Base-by-base conservation (phyloP, 1,140 invertebrate species). In the Zaprionus nigranus region DNA sequence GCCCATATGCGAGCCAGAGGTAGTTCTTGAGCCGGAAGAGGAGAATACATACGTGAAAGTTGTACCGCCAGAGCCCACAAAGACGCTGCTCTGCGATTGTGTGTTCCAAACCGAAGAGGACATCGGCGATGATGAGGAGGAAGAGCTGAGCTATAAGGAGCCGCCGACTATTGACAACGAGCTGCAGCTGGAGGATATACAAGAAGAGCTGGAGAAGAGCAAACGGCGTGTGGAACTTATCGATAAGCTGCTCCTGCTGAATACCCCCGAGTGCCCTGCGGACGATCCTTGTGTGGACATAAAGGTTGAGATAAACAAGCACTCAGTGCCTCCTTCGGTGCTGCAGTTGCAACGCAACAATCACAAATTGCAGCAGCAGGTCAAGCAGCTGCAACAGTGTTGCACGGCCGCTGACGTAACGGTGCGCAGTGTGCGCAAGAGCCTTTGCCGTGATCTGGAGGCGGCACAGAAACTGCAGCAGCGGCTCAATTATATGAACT, bases 341-440 rank as follows among this genome's bases (percentile, higher is more conserved):
- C 36, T 69, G 0, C 12, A 69, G 12, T 43, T 84, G 17, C 49
- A 69, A 20, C 57, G 64, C 13, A 40, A 59, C 15, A 75, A 56
- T 51, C 30, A 65, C 7, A 74, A 75, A 49, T 22, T 84, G 9
- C 22, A 20, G 1, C 46, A 75, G 3, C 82, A 83, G 40, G 17
- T 83, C 7, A 28, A 6, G 3, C n/a, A 75, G 30, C n/a, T 80
- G 20, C 28, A 75, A 22, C 13, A 28, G 2, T 28, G 54, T 30
- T 46, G 53, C 40, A 73, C 56, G 5, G 59, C 68, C 1, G 26
- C 59, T 1, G 61, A 70, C 30, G 12, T 34, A 2, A 58, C 54
- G 2, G 5, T 69, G 5, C 51, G 59, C 24, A 9, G 46, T 6
- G 24, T 74, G 1, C 59, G 34, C 2, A 9, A 28, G 2, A 3